Base-by-base conservation (phyloP, 1,140 invertebrate species). In the Anastrepha obliqua region DNA sequence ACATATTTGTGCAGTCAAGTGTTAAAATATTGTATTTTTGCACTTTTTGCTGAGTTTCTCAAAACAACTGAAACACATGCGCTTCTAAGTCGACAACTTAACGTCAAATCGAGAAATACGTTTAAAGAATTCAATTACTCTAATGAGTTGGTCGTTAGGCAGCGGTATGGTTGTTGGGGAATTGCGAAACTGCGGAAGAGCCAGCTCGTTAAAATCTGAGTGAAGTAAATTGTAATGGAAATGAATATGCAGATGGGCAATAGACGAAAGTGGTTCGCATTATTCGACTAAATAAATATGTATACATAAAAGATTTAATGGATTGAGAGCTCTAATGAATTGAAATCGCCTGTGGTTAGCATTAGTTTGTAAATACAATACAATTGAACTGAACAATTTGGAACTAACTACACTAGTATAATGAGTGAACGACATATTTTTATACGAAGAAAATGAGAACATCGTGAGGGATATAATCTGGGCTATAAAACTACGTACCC, bases 91-190 rank as follows among this genome's bases (percentile, higher is more conserved):
- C 8, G 47, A 74, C 42, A 44, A 74, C 39, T 74, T 74, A 15
- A 13, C 42, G 67, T 42, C 42, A 29, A 81, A 81, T 55, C 47
- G 47, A 47, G 74, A 7, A 42, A n/a, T 7, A 81, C 42, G 2
- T 81, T 55, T 58, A 42, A 74, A 74, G 42, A 81, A 81, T 81
- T 81, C 74, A 81, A 81, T 81, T 81, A 81, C 44, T 55, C n/a
- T 81, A 81, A 81, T 81, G 47, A 81, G 44, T 20, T 81, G 74
- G 74, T 17, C 47, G n/a, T 47, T 39, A 74, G 67, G 7, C 42
- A 44, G 67, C 42, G 47, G 17, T 15, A 6, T n/a, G 11, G 29
- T 44, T 2, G 60, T 11, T 17, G 60, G 11, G 13, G 60, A 67
- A 0, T 0, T 67, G 64, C 29, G 6, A 39, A 29, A n/a, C 4